These are phyloP conservation scores for Eudemis profundana DNA, from an alignment of 2,888 invertebrate genomes.

Conservation along the genomic window DNA sequence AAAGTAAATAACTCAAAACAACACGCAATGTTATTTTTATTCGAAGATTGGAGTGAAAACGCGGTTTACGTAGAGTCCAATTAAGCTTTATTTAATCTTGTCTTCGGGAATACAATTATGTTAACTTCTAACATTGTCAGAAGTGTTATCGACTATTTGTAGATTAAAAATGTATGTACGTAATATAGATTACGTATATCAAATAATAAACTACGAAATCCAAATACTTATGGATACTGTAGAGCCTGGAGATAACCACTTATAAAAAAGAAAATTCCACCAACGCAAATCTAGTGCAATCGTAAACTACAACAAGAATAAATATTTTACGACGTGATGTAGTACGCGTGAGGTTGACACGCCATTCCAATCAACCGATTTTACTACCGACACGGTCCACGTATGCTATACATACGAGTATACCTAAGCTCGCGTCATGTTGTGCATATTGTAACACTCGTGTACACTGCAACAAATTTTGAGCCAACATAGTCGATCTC, in stretches of 20 bases:
- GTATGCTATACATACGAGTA: constrained; percentile 1
- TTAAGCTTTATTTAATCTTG: constrained; percentile 33
- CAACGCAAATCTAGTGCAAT: constrained; percentile 23
- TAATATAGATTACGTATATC: too few relatives aligned
- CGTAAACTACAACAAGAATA: constrained; percentile 39
- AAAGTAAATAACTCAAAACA: constrained; percentile 45
- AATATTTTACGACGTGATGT: constrained; percentile 43
- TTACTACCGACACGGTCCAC: constrained; percentile 36
- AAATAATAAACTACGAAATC: not conserved
- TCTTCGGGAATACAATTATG: not conserved
- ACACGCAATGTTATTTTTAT: constrained; percentile 38
- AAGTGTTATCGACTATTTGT: not conserved
- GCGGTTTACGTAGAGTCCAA: constrained; percentile 24
- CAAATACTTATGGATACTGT: not conserved
- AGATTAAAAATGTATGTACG: not conserved
- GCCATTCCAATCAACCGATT: constrained; percentile 43
- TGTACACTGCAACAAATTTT: constrained; percentile 12
- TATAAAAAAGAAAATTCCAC: constrained; percentile 7
- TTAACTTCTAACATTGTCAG: not conserved
- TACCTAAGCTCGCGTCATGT: constrained; percentile 23
- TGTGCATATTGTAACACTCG: constrained; percentile 15
- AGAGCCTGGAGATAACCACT: not conserved
- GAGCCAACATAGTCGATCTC: constrained; percentile 29
- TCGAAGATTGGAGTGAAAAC: constrained; percentile 26
- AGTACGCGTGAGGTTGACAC: constrained; percentile 44